These are phyloP conservation scores for Dolomedes plantarius DNA, from an alignment of 2,888 invertebrate species.

Conservation along the genomic window DNA sequence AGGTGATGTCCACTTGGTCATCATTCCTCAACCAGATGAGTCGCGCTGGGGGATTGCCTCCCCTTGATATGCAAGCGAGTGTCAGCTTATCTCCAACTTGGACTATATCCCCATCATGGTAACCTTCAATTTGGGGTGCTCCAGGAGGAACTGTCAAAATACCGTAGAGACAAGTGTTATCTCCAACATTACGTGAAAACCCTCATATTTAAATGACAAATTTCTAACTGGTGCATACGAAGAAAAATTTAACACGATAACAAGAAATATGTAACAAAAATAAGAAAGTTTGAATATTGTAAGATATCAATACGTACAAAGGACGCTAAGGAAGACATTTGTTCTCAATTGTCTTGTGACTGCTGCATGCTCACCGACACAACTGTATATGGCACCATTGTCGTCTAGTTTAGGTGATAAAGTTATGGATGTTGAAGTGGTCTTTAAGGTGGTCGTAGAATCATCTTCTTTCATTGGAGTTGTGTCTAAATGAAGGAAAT, in stretches of 20 bases:
- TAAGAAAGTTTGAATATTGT: too few relatives aligned
- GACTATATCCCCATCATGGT: conserved; percentile 90
- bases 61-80: conserved; percentile 91
- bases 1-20: conserved; percentile 89
- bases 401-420: conserved; percentile 75
- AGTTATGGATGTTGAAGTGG: conserved; percentile 68
- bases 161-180: too few relatives aligned
- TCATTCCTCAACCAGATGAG: conserved; percentile 96
- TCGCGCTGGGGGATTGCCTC: conserved; percentile 97
- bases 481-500: conserved; percentile 28
- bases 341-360: conserved; percentile 63
- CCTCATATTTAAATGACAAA: too few relatives aligned
- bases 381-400: conserved; percentile 76
- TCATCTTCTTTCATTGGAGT: conserved; percentile 51
- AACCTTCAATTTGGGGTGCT: conserved; percentile 93
- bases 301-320: conserved; percentile 73
- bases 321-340: conserved; percentile 71
- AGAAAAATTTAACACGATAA: too few relatives aligned
- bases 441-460: conserved; percentile 27
- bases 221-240: too few relatives aligned
- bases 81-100: conserved; percentile 93
- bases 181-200: too few relatives aligned
- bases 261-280: too few relatives aligned
- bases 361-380: conserved; percentile 76
- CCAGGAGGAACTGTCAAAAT: conserved; percentile 83